Percentiles rank a stretch among this genome's conserved stretches.
phyloP scores from a whole-genome alignment of 2,797 vertebrate species.

The Geotrypetes seraphini region DNA sequence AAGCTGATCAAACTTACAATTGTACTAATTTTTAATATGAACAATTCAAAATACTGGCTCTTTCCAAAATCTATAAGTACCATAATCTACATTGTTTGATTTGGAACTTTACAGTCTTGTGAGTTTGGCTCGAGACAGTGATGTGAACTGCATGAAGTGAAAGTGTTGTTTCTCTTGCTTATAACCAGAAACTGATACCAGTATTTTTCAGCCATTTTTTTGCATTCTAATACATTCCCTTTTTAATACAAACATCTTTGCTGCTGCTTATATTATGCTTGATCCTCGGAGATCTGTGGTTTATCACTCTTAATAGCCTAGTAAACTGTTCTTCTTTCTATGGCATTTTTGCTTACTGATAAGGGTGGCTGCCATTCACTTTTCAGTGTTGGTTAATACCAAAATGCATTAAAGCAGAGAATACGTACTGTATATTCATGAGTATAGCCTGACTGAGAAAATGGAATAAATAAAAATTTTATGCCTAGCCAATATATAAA shows the following conservation, averaged over 20 bases:
- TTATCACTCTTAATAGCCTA: background rate
- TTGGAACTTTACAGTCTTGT: background rate
- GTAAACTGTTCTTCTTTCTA: background rate
- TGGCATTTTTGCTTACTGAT: too few relatives aligned
- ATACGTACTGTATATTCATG: too few relatives aligned
- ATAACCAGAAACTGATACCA: too few relatives aligned
- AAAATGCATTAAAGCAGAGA: too few relatives aligned
- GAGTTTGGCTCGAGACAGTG: constrained; percentile 2
- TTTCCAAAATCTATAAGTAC: background rate
- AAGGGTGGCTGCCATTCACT: too few relatives aligned
- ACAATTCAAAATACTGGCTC: background rate
- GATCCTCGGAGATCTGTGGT: background rate
- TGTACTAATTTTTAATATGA: background rate
- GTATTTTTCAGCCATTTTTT: background rate
- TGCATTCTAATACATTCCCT: background rate
- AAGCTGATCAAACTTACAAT: background rate
- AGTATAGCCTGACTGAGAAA: too few relatives aligned
- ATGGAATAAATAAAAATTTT: too few relatives aligned
- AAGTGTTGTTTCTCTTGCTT: background rate
- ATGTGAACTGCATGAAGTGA: fast-evolving
- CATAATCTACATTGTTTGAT: background rate
- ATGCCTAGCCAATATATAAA: too few relatives aligned
- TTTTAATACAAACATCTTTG: too few relatives aligned
- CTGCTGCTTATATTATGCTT: background rate
- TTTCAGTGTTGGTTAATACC: too few relatives aligned